Evolutionary conservation across 2,888 invertebrate species (phyloP), one percentile per base, ranked within the genome.

Genomic region (Dorcus parallelipipedus): DNA sequence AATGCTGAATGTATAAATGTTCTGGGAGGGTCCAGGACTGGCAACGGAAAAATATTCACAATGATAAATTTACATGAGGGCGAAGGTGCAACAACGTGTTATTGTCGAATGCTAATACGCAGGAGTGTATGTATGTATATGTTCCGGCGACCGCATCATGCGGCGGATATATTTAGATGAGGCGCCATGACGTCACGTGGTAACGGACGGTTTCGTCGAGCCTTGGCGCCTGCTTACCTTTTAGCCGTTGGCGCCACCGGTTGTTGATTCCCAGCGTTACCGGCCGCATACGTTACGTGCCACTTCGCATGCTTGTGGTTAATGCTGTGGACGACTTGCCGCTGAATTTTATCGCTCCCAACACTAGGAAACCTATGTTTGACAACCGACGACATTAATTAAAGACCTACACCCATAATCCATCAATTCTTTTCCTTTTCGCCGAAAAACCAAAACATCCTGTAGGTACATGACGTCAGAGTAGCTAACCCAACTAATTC

Each of bases 91-190:
- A 20, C 20, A 20, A 59, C 62, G 41, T 17, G 59, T 56, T 58
- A 53, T 58, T 56, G 62, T 57, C 54, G 59, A 59, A 62, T 62
- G 62, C 59, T 59, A 62, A 59, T 62, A 53, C 49, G 49, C 59
- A 54, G 59, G 59, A 56, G 59, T 59, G 59, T 59, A 55, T 38
- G 49, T 50, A 33, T 33, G 26, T 45, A 45, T 45, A 17, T 49
- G 57, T 62, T 62, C 62, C 62, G 62, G 62, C 26, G 26, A 33
- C 59, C 62, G 59, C 51, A 41, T 59, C 53, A 43, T 48, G 49
- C n/a, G 49, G 56, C 53, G 56, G 58, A 53, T 45, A 53, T 59
- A 56, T 61, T 59, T 58, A 56, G 55, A 53, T 58, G 56, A 49
- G 58, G 58, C 58, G 55, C 54, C 57, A 55, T 54, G 54, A 53